Percentiles rank a stretch among this genome's conserved stretches.
phyloP scores from a whole-genome alignment of 2,888 invertebrate genomes.

The Synanthedon andrenaeformis region DNA sequence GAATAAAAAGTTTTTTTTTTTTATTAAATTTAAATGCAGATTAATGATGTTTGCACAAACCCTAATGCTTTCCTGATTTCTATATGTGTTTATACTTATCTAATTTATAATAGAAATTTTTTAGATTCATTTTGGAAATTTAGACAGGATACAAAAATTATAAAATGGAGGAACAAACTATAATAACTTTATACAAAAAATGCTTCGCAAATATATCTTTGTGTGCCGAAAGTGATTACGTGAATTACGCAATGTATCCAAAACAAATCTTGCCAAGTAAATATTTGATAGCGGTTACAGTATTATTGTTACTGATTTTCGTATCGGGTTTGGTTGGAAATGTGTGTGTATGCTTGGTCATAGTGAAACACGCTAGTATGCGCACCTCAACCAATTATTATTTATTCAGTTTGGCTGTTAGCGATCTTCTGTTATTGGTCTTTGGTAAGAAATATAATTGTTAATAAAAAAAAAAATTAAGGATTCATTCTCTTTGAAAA shows the following conservation, averaged over 20 bases:
- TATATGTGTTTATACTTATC: too few species aligned
- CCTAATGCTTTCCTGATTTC: too few species aligned
- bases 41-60: too few species aligned
- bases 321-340: conserved; percentile 83
- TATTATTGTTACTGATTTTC: conserved; percentile 77
- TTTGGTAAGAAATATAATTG: conserved; percentile 69
- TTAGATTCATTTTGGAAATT: too few species aligned
- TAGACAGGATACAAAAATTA: too few species aligned
- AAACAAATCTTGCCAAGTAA: conserved; percentile 1
- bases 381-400: conserved; percentile 87
- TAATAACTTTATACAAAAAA: background rate
- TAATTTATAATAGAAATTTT: too few species aligned
- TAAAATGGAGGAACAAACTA: too few species aligned
- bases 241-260: conserved; percentile 1
- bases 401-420: conserved; percentile 82
- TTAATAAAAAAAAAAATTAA: background rate
- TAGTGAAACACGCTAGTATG: conserved; percentile 76
- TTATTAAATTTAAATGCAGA: too few species aligned
- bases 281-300: conserved; percentile 54
- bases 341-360: conserved; percentile 79
- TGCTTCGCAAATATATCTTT: background rate
- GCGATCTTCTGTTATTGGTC: conserved; percentile 78
- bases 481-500: background rate
- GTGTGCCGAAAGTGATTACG: conserved; percentile 1
- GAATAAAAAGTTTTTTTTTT: too few species aligned